Base-by-base conservation (phyloP, 1,140 invertebrate genomes). In the Dendroctonus valens region DNA sequence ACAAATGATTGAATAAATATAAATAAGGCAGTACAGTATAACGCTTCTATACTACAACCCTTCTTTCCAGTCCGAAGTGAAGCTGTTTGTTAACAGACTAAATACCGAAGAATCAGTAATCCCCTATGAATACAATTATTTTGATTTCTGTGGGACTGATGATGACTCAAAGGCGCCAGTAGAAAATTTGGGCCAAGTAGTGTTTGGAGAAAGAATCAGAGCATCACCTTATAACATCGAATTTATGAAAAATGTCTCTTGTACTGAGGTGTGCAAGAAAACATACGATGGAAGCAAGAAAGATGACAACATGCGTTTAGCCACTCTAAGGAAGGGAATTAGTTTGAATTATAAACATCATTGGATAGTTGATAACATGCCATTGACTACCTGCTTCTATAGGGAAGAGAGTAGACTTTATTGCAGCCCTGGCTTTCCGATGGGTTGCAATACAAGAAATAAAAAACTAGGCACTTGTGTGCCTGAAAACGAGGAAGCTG, bases 321-420 rank as follows among this genome's bases (percentile, higher is more conserved):
- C 89, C 59, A 84, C 91, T 7, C 80, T 99, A 55, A 91, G 91
- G 76, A 91, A 91, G 81, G 96, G 93, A 68, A 98, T 99, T 81
- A 88, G 88, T 70, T 82, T 97, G n/a, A 98, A 98, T 80, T 99
- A 99, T 81, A 93, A 98, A 73, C 97, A 99, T 81, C 96, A 99
- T 81, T 99, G 96, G 96, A 95, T 95, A 74, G 86, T 97, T 73
- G 91, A 99, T 81, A 99, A 99, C 76, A 98, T 99, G 96, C 97
- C 96, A 41, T 90, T 93, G 2, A 93, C 91, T 0, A 98, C 93
- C 91, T 99, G 97, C 79, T 98, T 97, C 78, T 80, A 85, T 63
- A 82, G 89, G 15, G 91, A 94, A 69, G 85, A 88, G 77, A 86
- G 83, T 65, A 83, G 87, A 76, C 86, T 91, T 72, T 91, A 93